Base-by-base conservation (phyloP, 2,888 invertebrate genomes). In the Xanthostigma xanthostigma region DNA sequence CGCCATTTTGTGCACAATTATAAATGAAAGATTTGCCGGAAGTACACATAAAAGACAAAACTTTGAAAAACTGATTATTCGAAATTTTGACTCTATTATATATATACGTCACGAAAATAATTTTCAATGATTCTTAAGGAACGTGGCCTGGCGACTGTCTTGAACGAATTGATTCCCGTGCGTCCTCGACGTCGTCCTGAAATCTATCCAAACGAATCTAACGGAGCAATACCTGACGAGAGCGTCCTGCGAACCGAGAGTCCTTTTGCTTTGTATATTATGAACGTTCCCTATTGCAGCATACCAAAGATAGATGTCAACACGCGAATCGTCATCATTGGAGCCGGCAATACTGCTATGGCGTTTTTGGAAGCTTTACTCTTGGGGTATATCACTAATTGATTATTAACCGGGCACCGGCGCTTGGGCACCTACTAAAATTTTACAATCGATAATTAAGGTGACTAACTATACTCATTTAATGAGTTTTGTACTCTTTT, bases 321-420 rank as follows among this genome's bases (percentile, higher is more conserved):
- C 53, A 68, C 66, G 11, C 73, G 72, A 56, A 76, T 84, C 39
- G 76, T 82, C 1, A 73, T 84, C 0, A 73, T 83, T 0, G 81
- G 83, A 0, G 76, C 76, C 1, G 80, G 82, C 49, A 70, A 76
- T 14, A 76, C 78, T 0, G 77, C 78, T 0, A 61, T 81, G 0
- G 67, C 79, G 0, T 81, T 83, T 55, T 56, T 81, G 27, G 79
- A 81, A 57, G 63, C 71, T 12, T 61, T 84, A 12, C 62, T 78
- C 13, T 69, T 75, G 57, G 74, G 73, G 71, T 75, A 61, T 54
- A 59, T 54, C 34, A 53, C 54, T 12, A 52, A 52, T 17, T 56
- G 58, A 45, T 40, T 54, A 36, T 42, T 35, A 9, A 41, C 36
- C 12, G 17, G n/a, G 34, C 3, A 38, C 35, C 3, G 10, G 51